Base-by-base conservation (phyloP, 2,113 vertebrate genomes). In the Callocephalon fimbriatum region DNA sequence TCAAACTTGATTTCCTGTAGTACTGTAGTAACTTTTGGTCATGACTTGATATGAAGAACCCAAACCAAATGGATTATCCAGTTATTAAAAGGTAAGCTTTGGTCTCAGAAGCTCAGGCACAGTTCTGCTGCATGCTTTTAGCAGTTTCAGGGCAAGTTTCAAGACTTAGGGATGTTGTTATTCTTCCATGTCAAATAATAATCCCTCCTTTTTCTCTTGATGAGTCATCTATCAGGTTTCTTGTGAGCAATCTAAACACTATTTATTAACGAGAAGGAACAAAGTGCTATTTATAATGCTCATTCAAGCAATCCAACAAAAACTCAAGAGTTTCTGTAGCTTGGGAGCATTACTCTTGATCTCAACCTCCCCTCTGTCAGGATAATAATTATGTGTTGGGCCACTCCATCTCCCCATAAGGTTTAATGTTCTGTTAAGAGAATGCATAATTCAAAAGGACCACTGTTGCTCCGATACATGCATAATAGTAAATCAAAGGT, bases 1-100 rank as follows among this genome's bases (percentile, higher is more conserved):
- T 99, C 98, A 99, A 99, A 99, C 98, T 98, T 98, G 98, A 99
- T 99, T 99, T 99, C 97, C 98, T 98, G 97, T 97, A 93, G 97
- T 98, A 98, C 97, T 96, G 88, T 94, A 98, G 98, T 98, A 98
- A 97, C 96, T 98, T 98, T 97, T 95, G 90, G 91, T 95, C 96
- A 77, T 94, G 96, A 97, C 96, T 98, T 96, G 94, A 96, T 97
- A 93, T 15, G 70, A 96, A 93, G 81, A 96, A 95, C 89, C 51
- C 97, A 87, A 82, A 98, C 94, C 62, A 96, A 95, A 98, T 97
- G 93, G 97, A 97, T 97, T 97, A 97, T 96, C 93, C 94, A 95
- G 93, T 95, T 97, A 97, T 97, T 98, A 96, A 97, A 97, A 97
- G 67, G 93, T 74, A 86, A 31, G 84, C 65, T 96, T 94, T 96